Evolutionary conservation across 2,888 invertebrate species (phyloP).

Genomic region (Acrocyrtus sp.): DNA sequence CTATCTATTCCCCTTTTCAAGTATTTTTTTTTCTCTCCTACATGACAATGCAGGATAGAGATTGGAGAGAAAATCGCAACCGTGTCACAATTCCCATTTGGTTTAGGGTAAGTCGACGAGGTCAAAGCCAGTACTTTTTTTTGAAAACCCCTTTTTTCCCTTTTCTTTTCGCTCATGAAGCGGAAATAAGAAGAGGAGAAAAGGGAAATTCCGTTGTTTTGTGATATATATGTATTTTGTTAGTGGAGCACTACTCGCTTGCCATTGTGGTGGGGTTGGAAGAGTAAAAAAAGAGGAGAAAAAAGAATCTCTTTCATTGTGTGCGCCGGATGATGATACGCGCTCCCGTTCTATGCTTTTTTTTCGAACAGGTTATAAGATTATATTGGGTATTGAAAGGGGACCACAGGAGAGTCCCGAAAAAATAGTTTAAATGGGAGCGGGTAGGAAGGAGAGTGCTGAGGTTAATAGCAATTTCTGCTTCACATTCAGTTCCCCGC

Average conservation of each 20-base stretch:
- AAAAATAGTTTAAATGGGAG: neutral
- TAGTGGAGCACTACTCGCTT: neutral
- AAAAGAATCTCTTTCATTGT: too few species aligned
- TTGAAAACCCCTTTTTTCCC: conserved; percentile 28
- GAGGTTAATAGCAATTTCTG: neutral
- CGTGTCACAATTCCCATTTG: conserved; percentile 54
- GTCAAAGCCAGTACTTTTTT: conserved; percentile 43
- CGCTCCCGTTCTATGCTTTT: too few species aligned
- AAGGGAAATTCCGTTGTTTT: conserved; percentile 16
- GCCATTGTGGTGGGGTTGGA: neutral
- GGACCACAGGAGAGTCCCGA: neutral
- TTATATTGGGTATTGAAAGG: conserved; percentile 3
- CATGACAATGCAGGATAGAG: conserved; percentile 1
- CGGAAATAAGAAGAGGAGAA: conserved; percentile 33
- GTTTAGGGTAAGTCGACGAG: conserved; percentile 51
- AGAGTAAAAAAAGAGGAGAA: neutral
- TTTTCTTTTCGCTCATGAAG: neutral
- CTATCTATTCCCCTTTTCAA: neutral
- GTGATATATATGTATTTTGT: conserved; percentile 7
- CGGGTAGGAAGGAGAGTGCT: neutral
- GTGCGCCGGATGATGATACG: too few species aligned
- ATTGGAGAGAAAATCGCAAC: conserved; percentile 37
- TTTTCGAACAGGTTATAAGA: neutral
- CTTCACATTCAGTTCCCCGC: too few species aligned
- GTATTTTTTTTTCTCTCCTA: neutral